These are phyloP conservation scores for Austrofundulus limnaeus DNA, from an alignment of 2,113 vertebrate species.

Conservation along the genomic window DNA sequence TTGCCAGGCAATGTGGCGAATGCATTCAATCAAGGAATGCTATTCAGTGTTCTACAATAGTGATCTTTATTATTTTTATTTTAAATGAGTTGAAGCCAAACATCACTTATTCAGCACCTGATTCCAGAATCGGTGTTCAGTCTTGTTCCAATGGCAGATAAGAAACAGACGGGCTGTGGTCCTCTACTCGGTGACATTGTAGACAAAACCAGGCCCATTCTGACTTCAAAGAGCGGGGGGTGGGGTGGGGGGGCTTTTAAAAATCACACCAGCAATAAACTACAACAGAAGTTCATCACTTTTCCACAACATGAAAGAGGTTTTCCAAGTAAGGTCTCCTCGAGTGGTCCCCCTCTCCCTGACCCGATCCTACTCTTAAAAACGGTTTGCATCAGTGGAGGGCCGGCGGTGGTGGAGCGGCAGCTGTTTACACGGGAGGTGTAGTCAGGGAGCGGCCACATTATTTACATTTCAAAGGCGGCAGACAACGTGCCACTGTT, in stretches of 20 bases:
- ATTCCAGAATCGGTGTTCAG: neutral
- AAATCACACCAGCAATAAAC: constrained; percentile 77
- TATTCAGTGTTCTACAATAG: too few species aligned
- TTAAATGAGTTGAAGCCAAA: too few species aligned
- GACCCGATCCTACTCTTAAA: constrained; percentile 35
- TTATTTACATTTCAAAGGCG: constrained; percentile 71
- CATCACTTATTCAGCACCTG: too few species aligned
- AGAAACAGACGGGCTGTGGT: constrained; percentile 60
- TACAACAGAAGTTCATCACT: constrained; percentile 70
- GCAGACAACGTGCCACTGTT: constrained; percentile 38
- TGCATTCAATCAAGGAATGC: too few species aligned
- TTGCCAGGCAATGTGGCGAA: too few species aligned
- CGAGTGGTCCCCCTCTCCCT: constrained; percentile 53
- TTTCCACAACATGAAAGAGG: constrained; percentile 74
- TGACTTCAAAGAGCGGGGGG: constrained; percentile 73
- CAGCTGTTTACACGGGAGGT: constrained; percentile 56
- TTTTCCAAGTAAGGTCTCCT: constrained; percentile 57
- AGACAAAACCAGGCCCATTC: constrained; percentile 70
- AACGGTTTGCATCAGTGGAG: constrained; percentile 55
- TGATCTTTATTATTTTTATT: too few species aligned
- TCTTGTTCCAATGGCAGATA: constrained; percentile 58
- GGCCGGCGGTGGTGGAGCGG: constrained; percentile 30
- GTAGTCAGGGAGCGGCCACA: constrained; percentile 58
- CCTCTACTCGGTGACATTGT: constrained; percentile 58
- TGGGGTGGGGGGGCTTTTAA: constrained; percentile 56